phyloP scores from a whole-genome alignment of 2,888 invertebrate species.

The Cataglyphis cursor region DNA sequence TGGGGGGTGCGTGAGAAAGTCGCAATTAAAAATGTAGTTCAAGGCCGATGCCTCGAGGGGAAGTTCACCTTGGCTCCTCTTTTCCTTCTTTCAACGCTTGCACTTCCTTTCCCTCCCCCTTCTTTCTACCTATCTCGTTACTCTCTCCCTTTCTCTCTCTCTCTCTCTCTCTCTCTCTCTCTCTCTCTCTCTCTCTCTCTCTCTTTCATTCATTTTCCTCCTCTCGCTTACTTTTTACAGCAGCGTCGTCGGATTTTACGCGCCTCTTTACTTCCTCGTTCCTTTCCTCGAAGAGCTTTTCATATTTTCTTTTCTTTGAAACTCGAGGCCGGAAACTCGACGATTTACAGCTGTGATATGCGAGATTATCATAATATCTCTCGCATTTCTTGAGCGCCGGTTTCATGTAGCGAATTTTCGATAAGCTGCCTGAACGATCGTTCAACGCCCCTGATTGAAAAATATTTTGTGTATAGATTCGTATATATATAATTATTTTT shows the following conservation, averaged over 20 bases:
- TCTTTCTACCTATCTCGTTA: constrained; percentile 30
- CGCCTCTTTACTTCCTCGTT: constrained; percentile 61
- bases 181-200: constrained; percentile 55
- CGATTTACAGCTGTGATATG: not conserved
- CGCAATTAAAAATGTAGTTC: constrained; percentile 87
- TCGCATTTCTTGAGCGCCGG: not conserved
- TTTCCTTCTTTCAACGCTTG: constrained; percentile 65
- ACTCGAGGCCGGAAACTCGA: constrained; percentile 9
- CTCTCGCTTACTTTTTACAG: constrained; percentile 54
- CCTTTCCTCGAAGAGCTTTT: constrained; percentile 55
- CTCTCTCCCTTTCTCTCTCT: constrained; percentile 47
- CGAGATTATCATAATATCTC: constrained; percentile 12
- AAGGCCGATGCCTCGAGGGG: constrained; percentile 83
- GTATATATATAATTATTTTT: not conserved
- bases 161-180: constrained; percentile 47
- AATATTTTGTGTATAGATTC: not conserved
- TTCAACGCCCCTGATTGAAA: not conserved
- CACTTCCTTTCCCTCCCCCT: constrained; percentile 54
- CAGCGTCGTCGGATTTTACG: constrained; percentile 59
- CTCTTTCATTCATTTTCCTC: constrained; percentile 48
- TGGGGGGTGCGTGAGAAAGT: constrained; percentile 76
- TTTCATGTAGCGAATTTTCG: not conserved
- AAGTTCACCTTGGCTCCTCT: constrained; percentile 76
- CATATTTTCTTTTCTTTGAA: constrained; percentile 19
- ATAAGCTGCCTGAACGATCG: not conserved